Conservation (phyloP, 2,797 vertebrate species). For the Enteromius unitaeniatus region DNA sequence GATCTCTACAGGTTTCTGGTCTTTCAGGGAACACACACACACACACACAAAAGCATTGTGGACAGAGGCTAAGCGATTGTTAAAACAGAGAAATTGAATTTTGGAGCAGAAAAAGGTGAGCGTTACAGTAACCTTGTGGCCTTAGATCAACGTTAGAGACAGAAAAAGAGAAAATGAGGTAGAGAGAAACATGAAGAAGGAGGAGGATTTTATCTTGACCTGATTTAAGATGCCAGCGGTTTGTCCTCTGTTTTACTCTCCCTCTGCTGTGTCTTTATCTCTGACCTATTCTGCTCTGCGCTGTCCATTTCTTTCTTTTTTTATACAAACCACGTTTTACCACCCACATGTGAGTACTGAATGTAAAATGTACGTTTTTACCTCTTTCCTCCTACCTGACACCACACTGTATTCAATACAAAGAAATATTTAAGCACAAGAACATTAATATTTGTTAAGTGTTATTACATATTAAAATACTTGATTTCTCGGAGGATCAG, state of each 20-base stretch:
- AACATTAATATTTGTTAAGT: not conserved
- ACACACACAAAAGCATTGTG: slow-evolving; percentile 10
- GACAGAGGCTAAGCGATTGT: slow-evolving; percentile 21
- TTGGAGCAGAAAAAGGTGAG: slow-evolving; percentile 46
- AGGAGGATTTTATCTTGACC: slow-evolving; percentile 27
- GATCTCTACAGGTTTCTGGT: not conserved
- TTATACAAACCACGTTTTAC: slow-evolving; percentile 2
- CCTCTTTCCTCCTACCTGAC: not conserved
- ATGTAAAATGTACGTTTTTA: not conserved
- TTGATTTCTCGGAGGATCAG: not conserved
- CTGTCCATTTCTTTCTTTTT: slow-evolving; percentile 41
- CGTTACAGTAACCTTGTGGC: slow-evolving; percentile 36
- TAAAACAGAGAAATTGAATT: slow-evolving; percentile 48
- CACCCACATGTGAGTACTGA: not conserved
- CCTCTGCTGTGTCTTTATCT: slow-evolving; percentile 35
- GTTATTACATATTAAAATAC: not conserved
- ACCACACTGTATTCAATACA: not conserved
- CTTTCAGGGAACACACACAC: not conserved
- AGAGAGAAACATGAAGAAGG: slow-evolving; percentile 6
- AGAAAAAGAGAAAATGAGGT: slow-evolving; percentile 4
- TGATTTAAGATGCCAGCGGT: slow-evolving; percentile 43
- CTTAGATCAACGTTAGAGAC: slow-evolving; percentile 48
- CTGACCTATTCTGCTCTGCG: slow-evolving; percentile 19
- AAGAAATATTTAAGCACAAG: not conserved
- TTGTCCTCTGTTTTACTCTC: slow-evolving; percentile 40